Conservation (phyloP, 2,797 vertebrate species). For the Benthosema pterotum region DNA sequence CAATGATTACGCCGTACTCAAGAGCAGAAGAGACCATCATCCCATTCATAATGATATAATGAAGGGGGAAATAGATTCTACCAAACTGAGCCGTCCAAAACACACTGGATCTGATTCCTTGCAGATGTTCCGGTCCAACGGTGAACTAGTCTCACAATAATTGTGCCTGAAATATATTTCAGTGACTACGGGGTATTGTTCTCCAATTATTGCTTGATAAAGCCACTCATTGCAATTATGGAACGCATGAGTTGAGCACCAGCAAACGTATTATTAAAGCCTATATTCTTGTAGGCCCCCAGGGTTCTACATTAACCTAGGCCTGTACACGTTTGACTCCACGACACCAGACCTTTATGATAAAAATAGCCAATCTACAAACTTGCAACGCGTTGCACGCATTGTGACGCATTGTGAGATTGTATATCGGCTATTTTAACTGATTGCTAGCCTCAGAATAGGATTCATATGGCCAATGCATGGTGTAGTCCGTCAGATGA, state of each 20-base stretch:
- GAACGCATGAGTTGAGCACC: constrained; percentile 3
- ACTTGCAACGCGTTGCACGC: too few relatives aligned
- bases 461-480: constrained; percentile 8
- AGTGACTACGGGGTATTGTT: constrained; percentile 24
- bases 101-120: constrained; percentile 62
- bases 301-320: too few relatives aligned
- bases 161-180: constrained; percentile 38
- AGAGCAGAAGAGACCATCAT: constrained; percentile 59
- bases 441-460: too few relatives aligned
- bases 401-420: too few relatives aligned
- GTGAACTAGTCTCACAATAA: constrained; percentile 39
- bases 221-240: constrained; percentile 20
- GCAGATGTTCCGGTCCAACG: constrained; percentile 67
- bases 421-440: too few relatives aligned
- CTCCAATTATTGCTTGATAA: constrained; percentile 16
- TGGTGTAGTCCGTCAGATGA: neutral
- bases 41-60: constrained; percentile 61
- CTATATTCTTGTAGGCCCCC: too few relatives aligned
- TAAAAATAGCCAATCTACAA: too few relatives aligned
- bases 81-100: constrained; percentile 44
- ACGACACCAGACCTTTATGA: too few relatives aligned
- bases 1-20: constrained; percentile 59
- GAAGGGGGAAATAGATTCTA: constrained; percentile 9
- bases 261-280: too few relatives aligned
- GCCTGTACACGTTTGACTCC: too few relatives aligned